Conservation (phyloP, 1,140 invertebrate species). For the Cotesia glomerata region DNA sequence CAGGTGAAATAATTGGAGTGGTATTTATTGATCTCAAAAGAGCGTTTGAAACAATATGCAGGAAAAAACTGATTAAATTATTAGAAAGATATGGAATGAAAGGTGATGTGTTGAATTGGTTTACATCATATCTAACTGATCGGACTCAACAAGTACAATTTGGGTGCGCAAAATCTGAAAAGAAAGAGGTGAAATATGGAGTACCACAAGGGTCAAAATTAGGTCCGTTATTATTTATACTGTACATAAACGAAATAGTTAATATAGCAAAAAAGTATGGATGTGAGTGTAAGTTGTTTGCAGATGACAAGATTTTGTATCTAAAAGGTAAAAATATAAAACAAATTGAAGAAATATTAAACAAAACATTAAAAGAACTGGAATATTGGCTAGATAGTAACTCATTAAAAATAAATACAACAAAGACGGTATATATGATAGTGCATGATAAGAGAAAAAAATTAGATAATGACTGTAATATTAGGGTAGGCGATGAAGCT, state of each 20-base stretch:
- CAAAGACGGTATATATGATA: slow-evolving; percentile 6
- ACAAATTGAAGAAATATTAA: neutral
- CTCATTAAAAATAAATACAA: slow-evolving; percentile 1
- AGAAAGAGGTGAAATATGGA: neutral
- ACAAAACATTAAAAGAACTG: neutral
- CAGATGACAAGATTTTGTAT: slow-evolving; percentile 24
- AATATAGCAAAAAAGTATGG: neutral
- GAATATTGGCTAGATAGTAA: slow-evolving; percentile 12
- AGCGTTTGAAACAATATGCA: slow-evolving; percentile 31
- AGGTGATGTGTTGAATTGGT: slow-evolving; percentile 16
- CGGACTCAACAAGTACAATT: slow-evolving; percentile 6
- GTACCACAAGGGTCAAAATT: slow-evolving; percentile 24
- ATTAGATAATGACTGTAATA: neutral
- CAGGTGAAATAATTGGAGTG: neutral
- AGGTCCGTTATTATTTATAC: slow-evolving; percentile 15
- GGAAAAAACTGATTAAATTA: slow-evolving; percentile 22
- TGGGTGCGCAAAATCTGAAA: neutral
- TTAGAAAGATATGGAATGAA: slow-evolving; percentile 20
- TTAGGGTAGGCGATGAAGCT: neutral
- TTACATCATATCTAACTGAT: slow-evolving; percentile 17
- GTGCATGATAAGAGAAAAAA: slow-evolving; percentile 17
- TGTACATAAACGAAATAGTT: slow-evolving; percentile 10
- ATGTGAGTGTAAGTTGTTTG: slow-evolving; percentile 23
- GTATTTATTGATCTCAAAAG: slow-evolving; percentile 29
- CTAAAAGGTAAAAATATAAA: neutral